Evolutionary conservation across 2,888 invertebrate genomes (phyloP), one percentile per base, ranked within the genome.

Genomic region (Mesorhabditis spiculigera): DNA sequence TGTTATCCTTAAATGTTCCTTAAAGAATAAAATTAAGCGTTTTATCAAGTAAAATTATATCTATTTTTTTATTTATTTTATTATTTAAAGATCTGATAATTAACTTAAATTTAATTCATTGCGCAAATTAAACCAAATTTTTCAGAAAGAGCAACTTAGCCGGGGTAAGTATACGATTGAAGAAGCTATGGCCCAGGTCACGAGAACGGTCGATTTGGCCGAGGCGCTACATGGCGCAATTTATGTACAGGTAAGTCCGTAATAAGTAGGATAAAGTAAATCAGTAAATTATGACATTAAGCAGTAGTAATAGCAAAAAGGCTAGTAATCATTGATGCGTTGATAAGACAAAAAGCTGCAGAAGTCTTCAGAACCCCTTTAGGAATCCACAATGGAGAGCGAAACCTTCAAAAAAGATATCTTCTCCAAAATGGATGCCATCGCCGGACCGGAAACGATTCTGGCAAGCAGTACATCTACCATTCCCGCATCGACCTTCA

Each of bases 361-460:
- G 28, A 28, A 63, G 63, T n/a, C 6, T n/a, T n/a, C 5, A 62
- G 13, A 8, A n/a, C 10, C 45, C 43, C 72, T 73, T 5, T 75
- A 96, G 88, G 96, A 97, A 89, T 95, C 95, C 86, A 92, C 95
- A 1, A 94, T 95, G 3, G 96, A 97, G 88, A 91, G 90, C 77
- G 86, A 95, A 43, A 91, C 93, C 0, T 86, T 95, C 81, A 96
- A 97, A 86, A 90, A 90, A 74, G 91, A 74, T 82, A 90, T 95
- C 5, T 95, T 91, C 87, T 88, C 88, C 70, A 89, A 92, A 72
- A 87, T 95, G 64, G 95, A 96, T 66, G 64, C 63, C 3, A 44
- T 73, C 6, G 75, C 73, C 5, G 72, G 61, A 0, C 66, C 70
- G 5, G 64, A 68, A 6, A 82, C 83, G 42, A 87, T 96, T 78